Conservation (phyloP, 2,888 invertebrate genomes). For the Drosophila acutilabella region DNA sequence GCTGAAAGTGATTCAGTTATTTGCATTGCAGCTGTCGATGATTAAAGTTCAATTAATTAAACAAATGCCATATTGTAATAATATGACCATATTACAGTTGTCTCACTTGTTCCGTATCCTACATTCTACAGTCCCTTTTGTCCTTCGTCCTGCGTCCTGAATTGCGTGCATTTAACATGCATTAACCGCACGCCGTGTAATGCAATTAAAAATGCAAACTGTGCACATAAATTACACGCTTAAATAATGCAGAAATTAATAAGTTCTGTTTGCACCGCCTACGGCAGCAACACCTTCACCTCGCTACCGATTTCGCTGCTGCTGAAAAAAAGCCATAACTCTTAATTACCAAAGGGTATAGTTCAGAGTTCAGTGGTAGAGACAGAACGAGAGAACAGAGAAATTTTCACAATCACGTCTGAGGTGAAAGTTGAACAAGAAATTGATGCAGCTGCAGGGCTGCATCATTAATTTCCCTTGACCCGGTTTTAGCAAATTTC, state of each 20-base stretch:
- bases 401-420: slow-evolving; percentile 31
- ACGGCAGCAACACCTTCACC: slow-evolving; percentile 9
- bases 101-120: slow-evolving; percentile 13
- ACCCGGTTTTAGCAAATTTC: slow-evolving; percentile 51
- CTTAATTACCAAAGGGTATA: slow-evolving; percentile 68
- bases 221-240: slow-evolving; percentile 77
- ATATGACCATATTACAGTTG: slow-evolving; percentile 54
- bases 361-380: slow-evolving; percentile 3
- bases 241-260: slow-evolving; percentile 79
- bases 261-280: slow-evolving; percentile 62
- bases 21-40: slow-evolving; percentile 62
- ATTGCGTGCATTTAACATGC: slow-evolving; percentile 75
- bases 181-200: slow-evolving; percentile 74
- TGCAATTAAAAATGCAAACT: slow-evolving; percentile 76
- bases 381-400: slow-evolving; percentile 2
- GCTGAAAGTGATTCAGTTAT: slow-evolving; percentile 10
- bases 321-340: slow-evolving; percentile 52
- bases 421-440: slow-evolving; percentile 36
- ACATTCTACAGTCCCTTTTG: neutral
- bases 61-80: slow-evolving; percentile 63
- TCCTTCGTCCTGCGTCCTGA: neutral
- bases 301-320: neutral
- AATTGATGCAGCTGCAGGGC: slow-evolving; percentile 43
- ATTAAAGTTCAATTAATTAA: slow-evolving; percentile 76
- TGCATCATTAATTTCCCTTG: slow-evolving; percentile 68